Percentiles rank a stretch among this genome's conserved stretches.
phyloP scores from a whole-genome alignment of 2,113 vertebrate genomes.

The Cebidichthys violaceus region DNA sequence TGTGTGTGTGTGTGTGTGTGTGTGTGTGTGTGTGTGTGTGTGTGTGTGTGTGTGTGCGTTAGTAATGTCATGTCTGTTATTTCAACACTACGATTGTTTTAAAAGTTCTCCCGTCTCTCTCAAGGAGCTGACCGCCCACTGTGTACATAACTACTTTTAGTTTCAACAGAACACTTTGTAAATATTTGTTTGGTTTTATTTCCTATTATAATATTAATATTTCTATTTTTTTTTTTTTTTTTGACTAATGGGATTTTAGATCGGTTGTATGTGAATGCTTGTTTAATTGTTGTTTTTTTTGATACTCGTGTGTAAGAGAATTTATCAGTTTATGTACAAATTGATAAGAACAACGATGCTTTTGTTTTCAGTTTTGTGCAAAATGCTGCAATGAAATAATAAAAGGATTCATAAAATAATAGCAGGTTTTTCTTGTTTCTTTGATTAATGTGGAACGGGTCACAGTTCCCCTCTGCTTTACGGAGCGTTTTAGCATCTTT shows the following conservation, averaged over 20 bases:
- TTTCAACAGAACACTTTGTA: constrained; percentile 65
- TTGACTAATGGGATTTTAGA: constrained; percentile 79
- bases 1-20: no score
- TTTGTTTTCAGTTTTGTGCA: constrained; percentile 65
- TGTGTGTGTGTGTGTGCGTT: no score
- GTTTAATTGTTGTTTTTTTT: constrained; percentile 73
- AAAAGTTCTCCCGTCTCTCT: constrained; percentile 68
- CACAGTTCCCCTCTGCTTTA: not conserved
- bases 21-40: no score
- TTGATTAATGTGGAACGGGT: not conserved
- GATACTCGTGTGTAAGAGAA: constrained; percentile 64
- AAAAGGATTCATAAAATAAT: constrained; percentile 59
- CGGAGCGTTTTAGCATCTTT: not conserved
- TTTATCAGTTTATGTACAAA: constrained; percentile 63
- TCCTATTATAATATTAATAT: constrained; percentile 72
- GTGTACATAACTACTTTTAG: constrained; percentile 69
- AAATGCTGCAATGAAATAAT: constrained; percentile 71
- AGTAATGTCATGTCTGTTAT: no score
- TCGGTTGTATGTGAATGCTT: constrained; percentile 54
- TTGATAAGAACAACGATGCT: constrained; percentile 63
- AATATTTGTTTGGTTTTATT: constrained; percentile 71
- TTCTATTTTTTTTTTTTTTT: constrained; percentile 65
- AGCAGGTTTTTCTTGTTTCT: not conserved
- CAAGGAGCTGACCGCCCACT: constrained; percentile 43
- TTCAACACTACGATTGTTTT: constrained; percentile 30